Conservation (phyloP, 2,888 invertebrate genomes). For the Callinectes sapidus region DNA sequence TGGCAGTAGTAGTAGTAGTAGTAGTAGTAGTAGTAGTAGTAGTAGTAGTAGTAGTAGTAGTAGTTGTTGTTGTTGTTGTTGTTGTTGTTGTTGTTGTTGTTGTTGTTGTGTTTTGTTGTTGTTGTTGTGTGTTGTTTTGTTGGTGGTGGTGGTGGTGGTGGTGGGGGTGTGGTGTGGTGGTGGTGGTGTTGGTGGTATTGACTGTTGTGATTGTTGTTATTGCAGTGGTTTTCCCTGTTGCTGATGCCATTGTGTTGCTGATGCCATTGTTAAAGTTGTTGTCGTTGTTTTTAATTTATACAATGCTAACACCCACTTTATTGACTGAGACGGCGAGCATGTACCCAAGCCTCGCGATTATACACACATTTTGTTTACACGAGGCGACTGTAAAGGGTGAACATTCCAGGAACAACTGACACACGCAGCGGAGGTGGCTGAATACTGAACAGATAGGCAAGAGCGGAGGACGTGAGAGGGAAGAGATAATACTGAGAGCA, state of each 20-base stretch:
- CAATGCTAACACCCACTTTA: neutral
- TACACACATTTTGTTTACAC: neutral
- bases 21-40: neutral
- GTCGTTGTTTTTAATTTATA: neutral
- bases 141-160: no score
- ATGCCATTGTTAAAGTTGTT: no score
- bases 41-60: conserved; percentile 8
- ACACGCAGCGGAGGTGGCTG: neutral
- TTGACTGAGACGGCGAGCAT: neutral
- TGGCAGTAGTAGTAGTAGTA: neutral
- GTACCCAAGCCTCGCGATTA: neutral
- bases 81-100: neutral
- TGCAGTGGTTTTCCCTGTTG: no score
- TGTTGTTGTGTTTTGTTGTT: neutral
- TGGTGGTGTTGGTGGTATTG: no score
- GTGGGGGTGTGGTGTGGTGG: no score
- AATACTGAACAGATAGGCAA: neutral
- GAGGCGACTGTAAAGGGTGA: neutral
- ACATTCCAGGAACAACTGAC: neutral
- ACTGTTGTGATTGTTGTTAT: no score
- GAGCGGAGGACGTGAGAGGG: neutral
- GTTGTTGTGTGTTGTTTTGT: no score
- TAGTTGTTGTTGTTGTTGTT: neutral
- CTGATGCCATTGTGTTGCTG: no score
- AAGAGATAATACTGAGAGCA: neutral